Evolutionary conservation across 1,140 invertebrate species (phyloP).

Genomic region (Hypothenemus hampei): DNA sequence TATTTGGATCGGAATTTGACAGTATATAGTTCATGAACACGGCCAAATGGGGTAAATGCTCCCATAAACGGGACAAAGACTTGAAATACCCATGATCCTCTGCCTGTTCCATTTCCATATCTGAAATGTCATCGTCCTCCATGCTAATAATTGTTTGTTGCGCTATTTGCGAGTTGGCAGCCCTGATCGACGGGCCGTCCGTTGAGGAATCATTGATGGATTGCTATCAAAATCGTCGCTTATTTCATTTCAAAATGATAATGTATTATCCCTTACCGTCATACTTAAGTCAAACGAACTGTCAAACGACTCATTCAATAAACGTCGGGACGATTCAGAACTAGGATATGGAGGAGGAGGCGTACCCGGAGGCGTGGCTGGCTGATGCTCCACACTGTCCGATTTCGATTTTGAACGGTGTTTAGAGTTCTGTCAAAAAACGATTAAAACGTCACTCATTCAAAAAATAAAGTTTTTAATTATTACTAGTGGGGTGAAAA

Average conservation of each 20-base stretch:
- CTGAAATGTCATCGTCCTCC: slow-evolving; percentile 90
- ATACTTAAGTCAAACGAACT: slow-evolving; percentile 1
- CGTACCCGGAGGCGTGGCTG: slow-evolving; percentile 70
- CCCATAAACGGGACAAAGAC: slow-evolving; percentile 63
- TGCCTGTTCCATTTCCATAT: slow-evolving; percentile 67
- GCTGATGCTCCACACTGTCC: slow-evolving; percentile 53
- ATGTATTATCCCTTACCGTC: neutral
- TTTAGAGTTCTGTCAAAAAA: too few relatives aligned
- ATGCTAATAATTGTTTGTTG: slow-evolving; percentile 85
- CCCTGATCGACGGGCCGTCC: too few relatives aligned
- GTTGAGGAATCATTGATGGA: too few relatives aligned
- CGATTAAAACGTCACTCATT: neutral
- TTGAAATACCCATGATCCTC: slow-evolving; percentile 79
- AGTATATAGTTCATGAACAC: slow-evolving; percentile 87
- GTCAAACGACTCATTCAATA: slow-evolving; percentile 12
- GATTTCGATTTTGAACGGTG: too few relatives aligned
- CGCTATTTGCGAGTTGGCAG: slow-evolving; percentile 42
- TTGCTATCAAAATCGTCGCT: too few relatives aligned
- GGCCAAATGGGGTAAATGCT: slow-evolving; percentile 70
- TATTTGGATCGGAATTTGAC: slow-evolving; percentile 76
- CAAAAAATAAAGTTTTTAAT: too few relatives aligned
- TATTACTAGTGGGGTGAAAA: too few relatives aligned
- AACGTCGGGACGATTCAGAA: slow-evolving; percentile 3
- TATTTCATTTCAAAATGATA: too few relatives aligned
- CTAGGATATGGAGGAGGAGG: slow-evolving; percentile 75